These are phyloP conservation scores for Drosophila pegasa DNA, from an alignment of 2,888 invertebrate genomes.

Conservation along the genomic window DNA sequence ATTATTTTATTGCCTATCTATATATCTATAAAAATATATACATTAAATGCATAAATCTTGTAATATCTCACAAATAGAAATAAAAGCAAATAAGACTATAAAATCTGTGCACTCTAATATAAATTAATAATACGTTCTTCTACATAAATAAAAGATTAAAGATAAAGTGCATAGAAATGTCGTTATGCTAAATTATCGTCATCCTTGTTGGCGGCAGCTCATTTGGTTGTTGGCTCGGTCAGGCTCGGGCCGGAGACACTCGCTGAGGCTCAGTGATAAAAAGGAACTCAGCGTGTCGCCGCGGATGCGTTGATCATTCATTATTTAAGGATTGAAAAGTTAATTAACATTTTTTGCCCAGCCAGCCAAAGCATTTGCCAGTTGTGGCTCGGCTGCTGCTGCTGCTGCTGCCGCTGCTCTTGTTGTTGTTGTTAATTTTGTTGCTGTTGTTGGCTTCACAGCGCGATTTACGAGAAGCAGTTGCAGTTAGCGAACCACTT, in stretches of 20 bases:
- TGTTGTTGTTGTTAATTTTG: slow-evolving; percentile 21
- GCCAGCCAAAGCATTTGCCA: slow-evolving; percentile 54
- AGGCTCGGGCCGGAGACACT: slow-evolving; percentile 20
- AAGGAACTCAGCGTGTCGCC: slow-evolving; percentile 84
- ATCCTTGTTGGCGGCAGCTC: slow-evolving; percentile 30
- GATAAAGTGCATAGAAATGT: slow-evolving; percentile 8
- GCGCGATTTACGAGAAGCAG: slow-evolving; percentile 73
- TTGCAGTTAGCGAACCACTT: slow-evolving; percentile 46
- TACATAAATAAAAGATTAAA: not conserved
- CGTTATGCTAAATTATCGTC: too few relatives aligned
- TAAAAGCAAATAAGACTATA: not conserved
- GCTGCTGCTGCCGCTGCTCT: not conserved
- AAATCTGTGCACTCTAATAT: not conserved
- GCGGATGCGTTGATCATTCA: slow-evolving; percentile 85
- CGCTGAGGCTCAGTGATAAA: slow-evolving; percentile 77
- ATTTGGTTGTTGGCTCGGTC: slow-evolving; percentile 25
- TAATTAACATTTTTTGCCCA: slow-evolving; percentile 85
- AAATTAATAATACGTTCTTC: not conserved
- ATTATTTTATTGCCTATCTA: too few relatives aligned
- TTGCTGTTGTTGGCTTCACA: slow-evolving; percentile 31
- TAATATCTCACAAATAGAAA: too few relatives aligned
- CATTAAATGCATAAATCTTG: too few relatives aligned
- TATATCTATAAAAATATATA: too few relatives aligned
- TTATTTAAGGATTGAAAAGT: slow-evolving; percentile 85
- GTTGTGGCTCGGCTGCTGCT: slow-evolving; percentile 18